phyloP scores from a whole-genome alignment of 2,113 vertebrate genomes.

The Typhlomys cinereus region DNA sequence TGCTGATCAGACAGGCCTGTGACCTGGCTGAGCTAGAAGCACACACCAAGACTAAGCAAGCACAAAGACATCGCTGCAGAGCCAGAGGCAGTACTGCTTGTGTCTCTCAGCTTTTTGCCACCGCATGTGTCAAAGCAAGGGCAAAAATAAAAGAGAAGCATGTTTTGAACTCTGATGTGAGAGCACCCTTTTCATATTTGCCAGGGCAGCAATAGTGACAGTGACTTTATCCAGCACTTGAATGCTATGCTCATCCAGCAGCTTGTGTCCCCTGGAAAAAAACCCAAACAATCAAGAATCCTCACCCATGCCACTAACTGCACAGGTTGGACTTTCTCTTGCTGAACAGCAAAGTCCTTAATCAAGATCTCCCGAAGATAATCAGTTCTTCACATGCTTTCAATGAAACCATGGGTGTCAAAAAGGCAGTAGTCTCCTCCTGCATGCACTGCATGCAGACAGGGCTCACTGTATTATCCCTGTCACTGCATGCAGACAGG shows the following conservation, averaged over 20 bases:
- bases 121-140: background rate
- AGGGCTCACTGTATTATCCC: too few species aligned
- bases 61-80: too few species aligned
- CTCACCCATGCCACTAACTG: background rate
- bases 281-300: background rate
- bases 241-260: background rate
- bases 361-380: background rate
- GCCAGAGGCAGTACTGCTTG: background rate
- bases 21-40: too few species aligned
- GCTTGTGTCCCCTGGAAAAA: background rate
- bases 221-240: background rate
- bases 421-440: background rate
- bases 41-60: background rate
- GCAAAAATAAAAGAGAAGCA: background rate
- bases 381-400: background rate
- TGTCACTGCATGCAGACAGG: background rate
- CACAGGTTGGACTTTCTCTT: background rate
- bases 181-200: background rate
- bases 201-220: background rate
- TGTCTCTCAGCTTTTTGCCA: background rate
- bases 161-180: background rate
- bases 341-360: background rate
- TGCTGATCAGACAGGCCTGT: background rate
- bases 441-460: rapidly evolving
- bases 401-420: background rate